Base-by-base conservation (phyloP, 2,888 invertebrate genomes). In the Sinopyrophorus schimmeli region DNA sequence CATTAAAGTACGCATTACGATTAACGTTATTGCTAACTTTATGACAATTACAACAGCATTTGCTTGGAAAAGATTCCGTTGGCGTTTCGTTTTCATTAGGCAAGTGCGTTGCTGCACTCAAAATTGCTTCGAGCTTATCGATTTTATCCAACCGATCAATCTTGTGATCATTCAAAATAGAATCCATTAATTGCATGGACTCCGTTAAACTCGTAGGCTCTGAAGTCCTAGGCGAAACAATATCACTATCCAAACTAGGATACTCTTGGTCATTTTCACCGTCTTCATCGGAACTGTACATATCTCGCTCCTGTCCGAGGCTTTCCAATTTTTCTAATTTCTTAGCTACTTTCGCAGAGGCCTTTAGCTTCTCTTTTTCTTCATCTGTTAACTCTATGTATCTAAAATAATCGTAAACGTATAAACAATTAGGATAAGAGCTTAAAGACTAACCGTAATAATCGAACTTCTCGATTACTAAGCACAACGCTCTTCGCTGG, bases 331-430 rank as follows among this genome's bases (percentile, higher is more conserved):
- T 92, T 67, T 94, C 93, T 51, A 94, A 74, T 70, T 94, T 94
- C 66, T 89, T 89, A 0, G 93, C 93, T 52, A 94, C 93, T 76
- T 94, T 94, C 65, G 92, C 87, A 38, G 89, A 89, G 21, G 91
- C 89, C 71, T 92, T 92, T 10, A 94, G 75, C 69, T 92, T 92
- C 61, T 92, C 92, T 65, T 92, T 92, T 67, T 94, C 93, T 57
- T 92, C 92, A 62, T 93, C 92, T 10, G 92, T 92, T 38, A 94
- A 80, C 65, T 92, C 92, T 72, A 94, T 82, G 74, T 93, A 92
- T 34, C 73, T 68, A 41, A 18, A 54, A 54, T n/a, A n/a, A n/a
- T n/a, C n/a, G n/a, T n/a, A n/a, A n/a, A n/a, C n/a, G n/a, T n/a
- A n/a, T n/a, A n/a, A n/a, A n/a, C n/a, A n/a, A n/a, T n/a, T n/a